phyloP scores from a whole-genome alignment of 1,140 invertebrate species.

The Leptinotarsa defecta region DNA sequence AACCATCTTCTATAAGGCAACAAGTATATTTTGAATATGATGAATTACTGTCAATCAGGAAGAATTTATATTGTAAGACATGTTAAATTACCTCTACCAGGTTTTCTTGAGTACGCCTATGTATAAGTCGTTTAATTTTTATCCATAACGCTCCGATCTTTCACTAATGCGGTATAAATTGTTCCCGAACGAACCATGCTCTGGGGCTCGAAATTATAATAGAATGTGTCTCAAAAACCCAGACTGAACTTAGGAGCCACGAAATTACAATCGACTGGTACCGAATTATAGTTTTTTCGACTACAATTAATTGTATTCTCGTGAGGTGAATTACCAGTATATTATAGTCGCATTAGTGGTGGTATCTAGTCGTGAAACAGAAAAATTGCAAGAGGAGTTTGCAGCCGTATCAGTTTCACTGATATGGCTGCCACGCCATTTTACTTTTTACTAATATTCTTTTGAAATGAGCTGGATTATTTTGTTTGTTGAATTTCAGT shows the following conservation, averaged over 20 bases:
- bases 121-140: background rate
- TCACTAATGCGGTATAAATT: conserved; percentile 16
- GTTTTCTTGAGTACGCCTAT: background rate
- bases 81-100: too few species aligned
- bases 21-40: too few species aligned
- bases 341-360: conserved; percentile 5
- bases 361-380: background rate
- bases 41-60: too few species aligned
- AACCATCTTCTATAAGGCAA: too few species aligned
- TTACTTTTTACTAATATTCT: too few species aligned
- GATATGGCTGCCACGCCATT: too few species aligned
- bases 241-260: conserved; percentile 9
- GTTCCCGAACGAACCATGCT: background rate
- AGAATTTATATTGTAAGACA: too few species aligned
- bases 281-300: conserved; percentile 8
- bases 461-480: too few species aligned
- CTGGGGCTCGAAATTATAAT: conserved; percentile 1
- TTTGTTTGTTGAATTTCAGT: too few species aligned
- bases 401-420: too few species aligned
- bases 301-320: background rate
- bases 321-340: background rate
- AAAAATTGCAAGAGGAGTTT: too few species aligned
- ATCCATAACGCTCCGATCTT: background rate
- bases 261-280: conserved; percentile 7
- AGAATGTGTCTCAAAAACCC: background rate